Conservation (phyloP, 2,888 invertebrate genomes). For the Arge pagana region DNA sequence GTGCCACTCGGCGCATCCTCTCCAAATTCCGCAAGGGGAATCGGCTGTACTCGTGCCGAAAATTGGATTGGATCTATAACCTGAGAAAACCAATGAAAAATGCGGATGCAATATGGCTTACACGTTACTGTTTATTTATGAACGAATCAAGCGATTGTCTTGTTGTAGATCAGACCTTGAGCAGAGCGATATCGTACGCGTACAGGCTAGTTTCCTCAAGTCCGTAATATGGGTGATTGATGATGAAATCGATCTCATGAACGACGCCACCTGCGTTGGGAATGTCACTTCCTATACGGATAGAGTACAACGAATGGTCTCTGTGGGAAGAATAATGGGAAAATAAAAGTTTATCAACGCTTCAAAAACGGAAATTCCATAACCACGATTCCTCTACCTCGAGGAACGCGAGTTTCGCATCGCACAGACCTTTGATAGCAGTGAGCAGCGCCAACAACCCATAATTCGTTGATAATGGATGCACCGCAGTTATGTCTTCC, state of each 20-base stretch:
- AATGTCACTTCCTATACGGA: slow-evolving; percentile 1
- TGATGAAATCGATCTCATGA: not conserved
- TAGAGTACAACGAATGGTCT: not conserved
- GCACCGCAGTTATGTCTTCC: slow-evolving; percentile 13
- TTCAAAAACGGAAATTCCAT: too few relatives aligned
- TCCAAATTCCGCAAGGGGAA: not conserved
- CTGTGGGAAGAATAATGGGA: not conserved
- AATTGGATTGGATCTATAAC: slow-evolving; percentile 4
- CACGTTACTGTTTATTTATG: not conserved
- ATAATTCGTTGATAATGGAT: slow-evolving; percentile 5
- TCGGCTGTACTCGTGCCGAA: slow-evolving; percentile 10
- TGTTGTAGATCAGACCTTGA: not conserved
- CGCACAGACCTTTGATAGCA: slow-evolving; percentile 1
- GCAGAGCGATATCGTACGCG: slow-evolving; percentile 8
- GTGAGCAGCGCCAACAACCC: slow-evolving; percentile 17
- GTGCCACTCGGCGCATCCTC: not conserved
- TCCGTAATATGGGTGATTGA: slow-evolving; percentile 1
- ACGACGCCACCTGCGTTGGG: slow-evolving; percentile 3
- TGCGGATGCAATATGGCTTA: too few relatives aligned
- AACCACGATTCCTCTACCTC: too few relatives aligned
- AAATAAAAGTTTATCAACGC: too few relatives aligned
- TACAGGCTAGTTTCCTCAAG: not conserved
- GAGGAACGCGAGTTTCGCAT: not conserved
- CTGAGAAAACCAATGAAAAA: too few relatives aligned
- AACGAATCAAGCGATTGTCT: not conserved